Evolutionary conservation across 2,888 invertebrate genomes (phyloP).

Genomic region (Clunio marinus): DNA sequence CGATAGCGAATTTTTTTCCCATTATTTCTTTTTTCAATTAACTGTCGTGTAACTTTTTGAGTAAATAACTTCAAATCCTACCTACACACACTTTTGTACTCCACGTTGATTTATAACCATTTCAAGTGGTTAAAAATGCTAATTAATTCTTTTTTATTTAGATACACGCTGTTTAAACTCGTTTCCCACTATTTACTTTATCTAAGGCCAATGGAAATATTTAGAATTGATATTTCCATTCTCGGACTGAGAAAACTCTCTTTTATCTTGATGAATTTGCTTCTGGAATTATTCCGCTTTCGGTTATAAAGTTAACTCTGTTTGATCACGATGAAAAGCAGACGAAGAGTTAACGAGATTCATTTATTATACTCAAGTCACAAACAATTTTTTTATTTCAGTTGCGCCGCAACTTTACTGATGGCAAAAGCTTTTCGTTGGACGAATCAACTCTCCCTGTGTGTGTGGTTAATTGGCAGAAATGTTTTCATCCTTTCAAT

Average conservation of each 20-base stretch:
- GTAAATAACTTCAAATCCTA: slow-evolving; percentile 2
- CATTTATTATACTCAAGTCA: not conserved
- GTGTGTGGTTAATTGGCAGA: slow-evolving; percentile 39
- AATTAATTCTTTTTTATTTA: too few species aligned
- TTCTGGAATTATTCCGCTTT: slow-evolving; percentile 30
- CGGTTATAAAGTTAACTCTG: not conserved
- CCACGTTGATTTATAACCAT: slow-evolving; percentile 25
- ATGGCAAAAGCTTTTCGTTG: slow-evolving; percentile 1
- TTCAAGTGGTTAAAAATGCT: slow-evolving; percentile 1
- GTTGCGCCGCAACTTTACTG: not conserved
- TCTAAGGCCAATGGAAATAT: too few species aligned
- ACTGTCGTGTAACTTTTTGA: too few species aligned
- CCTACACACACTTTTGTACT: not conserved
- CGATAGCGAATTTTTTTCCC: too few species aligned
- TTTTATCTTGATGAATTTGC: slow-evolving; percentile 35
- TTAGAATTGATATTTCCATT: slow-evolving; percentile 3
- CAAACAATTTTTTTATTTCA: not conserved
- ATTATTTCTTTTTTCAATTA: too few species aligned
- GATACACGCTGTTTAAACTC: too few species aligned
- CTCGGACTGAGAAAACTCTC: slow-evolving; percentile 3
- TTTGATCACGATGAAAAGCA: too few species aligned
- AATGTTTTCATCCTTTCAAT: slow-evolving; percentile 18
- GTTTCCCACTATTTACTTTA: too few species aligned
- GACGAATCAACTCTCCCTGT: not conserved
- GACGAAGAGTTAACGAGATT: not conserved